Base-by-base conservation (phyloP, 2,113 vertebrate genomes). In the Megaceryle maxima region DNA sequence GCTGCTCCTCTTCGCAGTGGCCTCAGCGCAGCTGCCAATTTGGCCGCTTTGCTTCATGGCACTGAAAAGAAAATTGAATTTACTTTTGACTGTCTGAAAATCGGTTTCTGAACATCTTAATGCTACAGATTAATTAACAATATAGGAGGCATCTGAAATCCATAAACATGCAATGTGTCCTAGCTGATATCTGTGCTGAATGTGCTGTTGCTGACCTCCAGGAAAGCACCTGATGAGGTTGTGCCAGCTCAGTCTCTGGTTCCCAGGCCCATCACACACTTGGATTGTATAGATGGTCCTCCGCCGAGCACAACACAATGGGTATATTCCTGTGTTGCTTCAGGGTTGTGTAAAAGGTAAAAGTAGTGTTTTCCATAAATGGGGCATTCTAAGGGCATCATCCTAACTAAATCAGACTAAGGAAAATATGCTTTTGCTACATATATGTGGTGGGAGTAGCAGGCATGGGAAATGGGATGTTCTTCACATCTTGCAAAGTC, bases 271-370 rank as follows among this genome's bases (percentile, higher is more conserved):
- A 4, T 44, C 50, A 13, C 2, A 0, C 0, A 3, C 43, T 87
- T 50, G 57, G 57, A 4, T 70, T 11, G 28, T 33, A 55, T 59
- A 41, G 24, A 16, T 16, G 13, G 35, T 78, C 29, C 25, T 53
- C 10, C 14, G 73, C 33, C 5, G 5, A 50, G 59, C 43, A 12
- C 50, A 56, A 2, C 2, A 0, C 1, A 1, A 1, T 16, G n/a
- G 28, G 6, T 5, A 3, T 26, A 6, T 55, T 50, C 44, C 72
- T 67, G 46, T 2, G 0, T 31, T 60, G 69, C 25, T 66, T 87
- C 86, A 59, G 64, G 21, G 9, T 16, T 73, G 39, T 46, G 0
- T 62, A 35, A 90, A 72, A 80, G 19, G 56, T 59, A 35, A 6
- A 83, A 78, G 39, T 44, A 53, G 16, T 9, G 5, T 85, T 90